Evolutionary conservation across 1,140 invertebrate species (phyloP), one percentile per base, ranked within the genome.

Genomic region (Drosophila arizonae): DNA sequence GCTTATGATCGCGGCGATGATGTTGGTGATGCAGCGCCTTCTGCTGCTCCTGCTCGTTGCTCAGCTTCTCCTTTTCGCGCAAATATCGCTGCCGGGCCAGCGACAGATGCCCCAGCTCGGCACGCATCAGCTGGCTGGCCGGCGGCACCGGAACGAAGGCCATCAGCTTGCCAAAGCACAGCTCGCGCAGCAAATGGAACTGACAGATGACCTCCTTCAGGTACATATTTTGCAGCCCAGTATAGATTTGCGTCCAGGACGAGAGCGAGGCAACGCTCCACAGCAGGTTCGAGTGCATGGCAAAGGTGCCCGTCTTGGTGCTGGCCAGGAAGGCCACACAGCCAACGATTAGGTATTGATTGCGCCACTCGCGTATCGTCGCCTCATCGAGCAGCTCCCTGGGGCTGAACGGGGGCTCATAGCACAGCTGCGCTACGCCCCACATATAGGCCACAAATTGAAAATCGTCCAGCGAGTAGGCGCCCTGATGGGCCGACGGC

Each of bases 391-490:
- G 50, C 60, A 88, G 62, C 39, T 68, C 52, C 5, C 21, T 39
- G 4, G 82, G 82, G 2, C 26, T 10, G n/a, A 87, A 82, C 5
- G 82, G 76, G 2, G 76, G 43, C 1, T 52, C 36, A 24, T 79
- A 51, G 48, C 79, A 69, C 26, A 87, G 45, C 28, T 87, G 82
- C 2, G 82, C 82, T 0, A 39, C 17, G 8, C 82, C 82, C 82
- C 79, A 88, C 4, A 87, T 13, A 21, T 72, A 88, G 0, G 79
- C 48, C 4, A 87, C 41, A 24, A 88, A 87, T 45, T 88, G 84
- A 45, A 55, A 88, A 6, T 71, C 56, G 17, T 87, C 84, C 24
- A 87, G 21, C 6, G 72, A 81, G 21, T 87, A 87, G 41, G 76
- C 50, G 3, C 72, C 69, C 30, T 79, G 69, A 15, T 17, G 36